Evolutionary conservation across 2,113 vertebrate species (phyloP).

Genomic region (Mohoua ochrocephala): DNA sequence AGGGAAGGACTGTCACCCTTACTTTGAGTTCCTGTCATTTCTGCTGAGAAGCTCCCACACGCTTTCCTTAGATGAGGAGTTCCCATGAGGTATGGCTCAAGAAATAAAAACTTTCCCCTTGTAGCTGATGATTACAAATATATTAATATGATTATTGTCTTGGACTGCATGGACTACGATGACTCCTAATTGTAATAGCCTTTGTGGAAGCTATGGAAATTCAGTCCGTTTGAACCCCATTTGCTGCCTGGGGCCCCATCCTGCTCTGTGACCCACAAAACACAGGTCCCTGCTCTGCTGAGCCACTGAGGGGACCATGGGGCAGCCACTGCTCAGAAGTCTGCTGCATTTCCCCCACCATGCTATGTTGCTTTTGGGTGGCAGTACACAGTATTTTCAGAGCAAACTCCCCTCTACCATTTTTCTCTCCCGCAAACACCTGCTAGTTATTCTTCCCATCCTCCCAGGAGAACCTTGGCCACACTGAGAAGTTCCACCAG

Average conservation of each 20-base stretch:
- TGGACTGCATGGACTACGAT: neutral
- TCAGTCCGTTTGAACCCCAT: neutral
- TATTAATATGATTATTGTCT: neutral
- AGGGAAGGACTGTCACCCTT: neutral
- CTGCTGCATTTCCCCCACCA: neutral
- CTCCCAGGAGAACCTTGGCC: neutral
- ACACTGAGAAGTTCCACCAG: neutral
- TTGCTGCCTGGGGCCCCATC: neutral
- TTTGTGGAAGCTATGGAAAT: neutral
- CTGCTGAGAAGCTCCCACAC: neutral
- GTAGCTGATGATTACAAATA: neutral
- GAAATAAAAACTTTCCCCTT: neutral
- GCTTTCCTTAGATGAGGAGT: neutral
- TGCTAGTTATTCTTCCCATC: neutral
- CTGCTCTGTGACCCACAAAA: neutral
- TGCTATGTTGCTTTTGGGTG: neutral
- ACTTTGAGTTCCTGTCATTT: neutral
- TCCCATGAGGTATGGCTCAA: neutral
- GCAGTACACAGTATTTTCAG: neutral
- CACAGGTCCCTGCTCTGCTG: neutral
- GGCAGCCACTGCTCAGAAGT: rapidly evolving
- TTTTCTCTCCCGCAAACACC: neutral
- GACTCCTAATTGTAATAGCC: neutral
- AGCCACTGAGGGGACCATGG: neutral
- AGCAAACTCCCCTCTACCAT: neutral